phyloP scores from a whole-genome alignment of 2,888 invertebrate species.

The Stratiomys singularior region DNA sequence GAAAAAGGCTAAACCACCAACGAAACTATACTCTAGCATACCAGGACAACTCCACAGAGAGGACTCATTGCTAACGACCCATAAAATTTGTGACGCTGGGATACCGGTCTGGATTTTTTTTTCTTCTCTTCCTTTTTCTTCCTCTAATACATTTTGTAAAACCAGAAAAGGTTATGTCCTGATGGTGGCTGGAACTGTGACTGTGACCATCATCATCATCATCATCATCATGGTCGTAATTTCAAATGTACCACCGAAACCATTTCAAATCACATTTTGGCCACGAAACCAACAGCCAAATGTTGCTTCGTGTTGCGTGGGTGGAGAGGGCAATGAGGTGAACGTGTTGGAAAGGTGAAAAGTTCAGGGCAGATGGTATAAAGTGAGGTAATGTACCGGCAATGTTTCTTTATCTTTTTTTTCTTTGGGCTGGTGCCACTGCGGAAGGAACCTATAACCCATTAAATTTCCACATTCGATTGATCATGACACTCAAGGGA shows the following conservation, averaged over 20 bases:
- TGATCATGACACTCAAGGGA: slow-evolving; percentile 52
- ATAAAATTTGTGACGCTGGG: slow-evolving; percentile 50
- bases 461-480: slow-evolving; percentile 53
- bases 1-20: not conserved
- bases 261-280: slow-evolving; percentile 33
- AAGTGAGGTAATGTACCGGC: slow-evolving; percentile 32
- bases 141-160: slow-evolving; percentile 15
- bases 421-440: not conserved
- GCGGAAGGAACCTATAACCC: slow-evolving; percentile 44
- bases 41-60: slow-evolving; percentile 38
- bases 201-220: slow-evolving; percentile 18
- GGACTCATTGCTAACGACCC: slow-evolving; percentile 48
- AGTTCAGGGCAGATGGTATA: slow-evolving; percentile 27
- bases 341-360: slow-evolving; percentile 19
- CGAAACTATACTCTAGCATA: too few relatives aligned
- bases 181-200: not conserved
- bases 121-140: too few relatives aligned
- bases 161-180: slow-evolving; percentile 7
- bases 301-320: not conserved
- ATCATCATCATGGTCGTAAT: not conserved
- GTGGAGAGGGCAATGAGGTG: not conserved
- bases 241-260: not conserved
- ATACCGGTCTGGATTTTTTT: slow-evolving; percentile 33
- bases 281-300: not conserved
- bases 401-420: slow-evolving; percentile 5